Conservation (phyloP, 1,140 invertebrate species). For the Wiebesia pumilae region DNA sequence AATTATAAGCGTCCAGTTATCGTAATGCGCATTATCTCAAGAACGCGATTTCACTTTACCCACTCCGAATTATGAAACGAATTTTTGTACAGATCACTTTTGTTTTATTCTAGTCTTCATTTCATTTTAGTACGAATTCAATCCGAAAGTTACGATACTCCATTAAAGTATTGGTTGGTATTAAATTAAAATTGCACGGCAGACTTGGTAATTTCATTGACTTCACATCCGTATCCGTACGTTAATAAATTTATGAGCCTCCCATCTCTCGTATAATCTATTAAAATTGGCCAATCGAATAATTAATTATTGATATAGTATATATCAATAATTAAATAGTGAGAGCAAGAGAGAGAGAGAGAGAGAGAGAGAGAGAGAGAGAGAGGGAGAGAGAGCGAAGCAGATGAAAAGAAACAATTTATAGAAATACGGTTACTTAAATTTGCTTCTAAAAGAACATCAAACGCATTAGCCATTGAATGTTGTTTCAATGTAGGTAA, state of each 20-base stretch:
- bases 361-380: neutral
- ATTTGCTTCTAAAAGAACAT: too few relatives aligned
- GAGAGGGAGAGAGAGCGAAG: too few relatives aligned
- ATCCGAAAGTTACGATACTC: neutral
- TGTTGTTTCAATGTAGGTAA: too few relatives aligned
- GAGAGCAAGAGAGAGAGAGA: neutral
- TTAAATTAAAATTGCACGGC: conserved; percentile 34
- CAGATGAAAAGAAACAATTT: too few relatives aligned
- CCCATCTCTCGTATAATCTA: neutral
- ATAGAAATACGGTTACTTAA: too few relatives aligned
- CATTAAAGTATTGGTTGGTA: neutral
- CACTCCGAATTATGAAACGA: neutral
- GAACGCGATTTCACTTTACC: neutral
- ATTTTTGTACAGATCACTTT: neutral
- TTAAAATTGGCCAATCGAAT: conserved; percentile 12
- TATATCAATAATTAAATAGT: neutral
- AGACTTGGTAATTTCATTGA: conserved; percentile 25
- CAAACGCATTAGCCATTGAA: too few relatives aligned
- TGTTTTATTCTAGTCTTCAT: neutral
- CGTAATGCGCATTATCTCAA: neutral
- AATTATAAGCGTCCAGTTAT: conserved; percentile 12
- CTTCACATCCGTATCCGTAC: neutral
- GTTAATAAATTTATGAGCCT: conserved; percentile 9
- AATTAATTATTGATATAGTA: neutral
- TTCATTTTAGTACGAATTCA: neutral